Conservation (phyloP, 2,888 invertebrate genomes). For the Ornithoptera alexandrae region DNA sequence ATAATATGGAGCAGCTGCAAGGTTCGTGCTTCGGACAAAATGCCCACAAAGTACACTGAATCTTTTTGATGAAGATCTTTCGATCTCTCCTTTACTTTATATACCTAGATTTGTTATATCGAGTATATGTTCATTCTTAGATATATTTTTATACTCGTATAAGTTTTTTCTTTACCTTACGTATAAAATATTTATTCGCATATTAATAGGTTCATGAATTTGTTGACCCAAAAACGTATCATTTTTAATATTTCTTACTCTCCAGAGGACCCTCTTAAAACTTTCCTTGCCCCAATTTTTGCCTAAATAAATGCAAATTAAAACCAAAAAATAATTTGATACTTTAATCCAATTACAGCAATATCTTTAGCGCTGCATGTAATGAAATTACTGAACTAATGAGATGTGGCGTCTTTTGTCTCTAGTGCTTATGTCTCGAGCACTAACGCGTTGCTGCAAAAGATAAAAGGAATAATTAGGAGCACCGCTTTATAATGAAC, state of each 20-base stretch:
- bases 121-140: too few relatives aligned
- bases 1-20: conserved; percentile 11
- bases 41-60: background rate
- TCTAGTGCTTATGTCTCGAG: background rate
- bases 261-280: too few relatives aligned
- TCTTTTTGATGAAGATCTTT: background rate
- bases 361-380: background rate
- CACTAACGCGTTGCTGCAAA: background rate
- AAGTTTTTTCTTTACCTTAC: too few relatives aligned
- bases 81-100: background rate
- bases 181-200: too few relatives aligned
- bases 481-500: background rate
- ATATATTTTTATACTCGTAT: too few relatives aligned
- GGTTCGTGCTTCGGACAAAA: background rate
- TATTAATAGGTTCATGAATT: too few relatives aligned
- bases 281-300: too few relatives aligned
- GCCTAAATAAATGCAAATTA: too few relatives aligned
- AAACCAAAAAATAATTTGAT: too few relatives aligned
- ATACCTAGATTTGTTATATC: background rate
- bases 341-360: background rate
- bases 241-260: too few relatives aligned
- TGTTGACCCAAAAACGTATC: too few relatives aligned
- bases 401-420: background rate
- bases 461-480: background rate
- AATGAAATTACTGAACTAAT: background rate